Evolutionary conservation across 1,140 invertebrate species (phyloP), one percentile per base, ranked within the genome.

Genomic region (Panonychus citri): DNA sequence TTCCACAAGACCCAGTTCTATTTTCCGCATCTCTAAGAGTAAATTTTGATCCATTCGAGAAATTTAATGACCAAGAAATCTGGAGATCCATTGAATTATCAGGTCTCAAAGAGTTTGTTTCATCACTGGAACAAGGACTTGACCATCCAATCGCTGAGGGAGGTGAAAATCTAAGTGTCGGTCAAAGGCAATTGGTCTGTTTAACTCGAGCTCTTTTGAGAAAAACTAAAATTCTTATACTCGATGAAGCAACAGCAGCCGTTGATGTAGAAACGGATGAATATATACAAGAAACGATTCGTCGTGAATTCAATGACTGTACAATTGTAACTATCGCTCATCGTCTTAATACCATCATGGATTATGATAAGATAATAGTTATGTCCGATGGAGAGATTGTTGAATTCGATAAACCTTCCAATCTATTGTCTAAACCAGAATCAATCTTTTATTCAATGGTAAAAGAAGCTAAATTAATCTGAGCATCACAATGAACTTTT

Each of bases 331-430:
- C 68, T 8, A 71, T 71, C 46, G 69, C 70, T 43, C 70, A 71
- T 59, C 61, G 69, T 37, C 60, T 70, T 5, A 64, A 68, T 53
- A 70, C 69, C 7, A 66, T 70, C 50, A 62, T 69, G 58, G 66
- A 71, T 27, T 59, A 34, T 43, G 51, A 62, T 53, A 25, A 43
- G 3, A 42, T 63, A 0, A 39, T 62, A 0, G 59, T 63, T 5
- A 63, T 62, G 62, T 56, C 60, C 40, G 25, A 30, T 5, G 61
- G 61, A 8, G 77, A 80, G 68, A 87, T 96, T 60, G 76, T 85
- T n/a, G 90, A 96, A 69, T 73, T 82, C 37, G 90, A 89, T 68
- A 82, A 74, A 49, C 85, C 90, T 66, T 82, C 88, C 48, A 77
- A 85, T 59, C 69, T 91, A 15, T 40, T 63, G 57, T 26, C 49